phyloP scores from a whole-genome alignment of 1,140 invertebrate species.

The Drosophila sp. region DNA sequence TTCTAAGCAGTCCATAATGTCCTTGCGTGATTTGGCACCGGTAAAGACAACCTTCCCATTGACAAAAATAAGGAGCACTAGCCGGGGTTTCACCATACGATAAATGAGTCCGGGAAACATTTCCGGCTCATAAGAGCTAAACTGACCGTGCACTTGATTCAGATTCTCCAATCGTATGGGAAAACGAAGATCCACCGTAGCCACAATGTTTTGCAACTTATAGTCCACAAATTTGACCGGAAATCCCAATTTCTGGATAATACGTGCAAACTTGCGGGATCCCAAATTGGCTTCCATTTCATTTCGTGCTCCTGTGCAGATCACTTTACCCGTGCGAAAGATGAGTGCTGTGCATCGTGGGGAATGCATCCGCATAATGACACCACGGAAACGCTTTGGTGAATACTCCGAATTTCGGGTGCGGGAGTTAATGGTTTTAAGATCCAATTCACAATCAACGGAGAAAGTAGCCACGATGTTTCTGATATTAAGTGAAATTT shows the following conservation, averaged over 20 bases:
- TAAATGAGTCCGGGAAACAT: slow-evolving; percentile 99
- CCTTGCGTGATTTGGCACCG: slow-evolving; percentile 95
- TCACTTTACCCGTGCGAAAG: slow-evolving; percentile 99
- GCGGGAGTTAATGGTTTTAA: slow-evolving; percentile 96
- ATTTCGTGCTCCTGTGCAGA: slow-evolving; percentile 98
- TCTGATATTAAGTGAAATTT: slow-evolving; percentile 84
- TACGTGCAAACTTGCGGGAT: slow-evolving; percentile 98
- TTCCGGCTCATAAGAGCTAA: slow-evolving; percentile 96
- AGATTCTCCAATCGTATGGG: slow-evolving; percentile 98
- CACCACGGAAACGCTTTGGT: slow-evolving; percentile 98
- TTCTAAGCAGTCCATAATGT: slow-evolving; percentile 97
- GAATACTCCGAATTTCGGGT: slow-evolving; percentile 99
- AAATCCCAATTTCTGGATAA: slow-evolving; percentile 99
- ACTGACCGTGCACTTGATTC: slow-evolving; percentile 97
- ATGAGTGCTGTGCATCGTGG: slow-evolving; percentile 98
- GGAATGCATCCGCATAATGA: slow-evolving; percentile 99
- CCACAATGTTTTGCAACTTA: slow-evolving; percentile 99
- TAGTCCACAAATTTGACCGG: slow-evolving; percentile 98
- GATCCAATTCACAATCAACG: slow-evolving; percentile 93
- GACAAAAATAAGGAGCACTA: slow-evolving; percentile 98
- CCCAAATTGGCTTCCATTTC: slow-evolving; percentile 97
- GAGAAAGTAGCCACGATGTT: slow-evolving; percentile 98
- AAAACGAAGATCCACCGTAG: slow-evolving; percentile 98
- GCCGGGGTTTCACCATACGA: slow-evolving; percentile 97
- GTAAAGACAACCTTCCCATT: slow-evolving; percentile 99